Percentiles rank a stretch among this genome's conserved stretches.
Evolutionary conservation across 1,140 invertebrate species (phyloP).

Genomic region (Kradibia gibbosae): DNA sequence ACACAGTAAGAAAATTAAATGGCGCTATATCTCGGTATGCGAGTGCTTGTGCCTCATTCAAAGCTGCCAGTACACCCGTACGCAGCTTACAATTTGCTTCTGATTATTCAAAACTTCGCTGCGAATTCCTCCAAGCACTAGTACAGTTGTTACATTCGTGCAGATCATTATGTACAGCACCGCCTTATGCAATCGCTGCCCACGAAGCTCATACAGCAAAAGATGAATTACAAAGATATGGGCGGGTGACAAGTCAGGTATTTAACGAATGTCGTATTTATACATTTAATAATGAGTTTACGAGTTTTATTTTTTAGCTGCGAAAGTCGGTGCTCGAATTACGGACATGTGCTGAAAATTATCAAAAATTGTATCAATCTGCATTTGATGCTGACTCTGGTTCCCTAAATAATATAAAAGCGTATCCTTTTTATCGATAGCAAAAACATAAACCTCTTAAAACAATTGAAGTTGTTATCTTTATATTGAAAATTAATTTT

Average conservation of each 20-base stretch:
- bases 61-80: slow-evolving; percentile 81
- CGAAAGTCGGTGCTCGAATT: slow-evolving; percentile 85
- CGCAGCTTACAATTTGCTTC: slow-evolving; percentile 83
- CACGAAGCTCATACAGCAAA: slow-evolving; percentile 84
- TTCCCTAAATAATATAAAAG: slow-evolving; percentile 85
- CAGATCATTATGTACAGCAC: slow-evolving; percentile 87
- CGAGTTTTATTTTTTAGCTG: slow-evolving; percentile 70
- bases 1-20: slow-evolving; percentile 76
- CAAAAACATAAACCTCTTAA: too few species aligned
- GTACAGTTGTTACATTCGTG: slow-evolving; percentile 84
- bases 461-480: too few species aligned
- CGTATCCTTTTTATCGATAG: slow-evolving; percentile 74
- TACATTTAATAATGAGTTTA: background rate
- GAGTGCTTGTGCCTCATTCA: slow-evolving; percentile 80
- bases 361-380: slow-evolving; percentile 89
- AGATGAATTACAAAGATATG: slow-evolving; percentile 87
- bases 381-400: slow-evolving; percentile 94
- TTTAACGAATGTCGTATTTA: background rate
- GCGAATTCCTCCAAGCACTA: slow-evolving; percentile 84
- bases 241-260: slow-evolving; percentile 84
- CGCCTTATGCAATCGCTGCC: slow-evolving; percentile 92
- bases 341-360: slow-evolving; percentile 82
- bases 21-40: slow-evolving; percentile 76
- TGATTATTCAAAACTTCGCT: slow-evolving; percentile 83
- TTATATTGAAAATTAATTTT: too few species aligned